Evolutionary conservation across 2,797 vertebrate genomes (phyloP).

Genomic region (Sebastes melanostomus): DNA sequence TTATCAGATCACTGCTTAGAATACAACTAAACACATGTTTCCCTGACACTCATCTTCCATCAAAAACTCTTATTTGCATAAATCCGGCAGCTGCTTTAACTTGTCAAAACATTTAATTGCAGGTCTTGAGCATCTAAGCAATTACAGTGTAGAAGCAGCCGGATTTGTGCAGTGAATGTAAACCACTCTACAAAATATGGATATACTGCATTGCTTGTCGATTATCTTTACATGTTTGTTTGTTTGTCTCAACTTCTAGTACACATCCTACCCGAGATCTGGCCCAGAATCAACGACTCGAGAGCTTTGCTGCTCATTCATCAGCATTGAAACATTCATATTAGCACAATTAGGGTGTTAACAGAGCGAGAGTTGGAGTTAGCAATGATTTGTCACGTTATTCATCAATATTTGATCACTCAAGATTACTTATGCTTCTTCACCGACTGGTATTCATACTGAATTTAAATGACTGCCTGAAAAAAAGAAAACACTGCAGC

Average conservation of each 20-base stretch:
- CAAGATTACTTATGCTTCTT: constrained; percentile 41
- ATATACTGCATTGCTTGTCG: background rate
- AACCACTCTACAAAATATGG: constrained; percentile 1
- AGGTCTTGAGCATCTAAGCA: constrained; percentile 16
- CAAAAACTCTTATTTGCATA: constrained; percentile 19
- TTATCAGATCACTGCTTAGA: background rate
- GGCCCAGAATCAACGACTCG: constrained; percentile 17
- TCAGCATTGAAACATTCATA: constrained; percentile 39
- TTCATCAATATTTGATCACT: constrained; percentile 61
- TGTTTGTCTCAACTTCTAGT: constrained; percentile 30
- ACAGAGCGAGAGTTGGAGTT: constrained; percentile 13
- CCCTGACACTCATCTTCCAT: background rate
- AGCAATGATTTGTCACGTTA: constrained; percentile 41
- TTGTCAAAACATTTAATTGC: constrained; percentile 9
- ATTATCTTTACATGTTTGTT: background rate
- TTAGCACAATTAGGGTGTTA: constrained; percentile 31
- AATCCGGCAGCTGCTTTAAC: constrained; percentile 23
- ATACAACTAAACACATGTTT: background rate
- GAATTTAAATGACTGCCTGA: constrained; percentile 45
- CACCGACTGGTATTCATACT: constrained; percentile 15
- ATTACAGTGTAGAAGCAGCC: constrained; percentile 26
- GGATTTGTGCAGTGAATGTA: constrained; percentile 12
- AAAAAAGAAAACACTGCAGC: constrained; percentile 4
- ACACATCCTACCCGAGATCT: background rate
- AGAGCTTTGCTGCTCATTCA: constrained; percentile 29